Evolutionary conservation across 2,888 invertebrate species (phyloP).

Genomic region (Ceramica pisi): DNA sequence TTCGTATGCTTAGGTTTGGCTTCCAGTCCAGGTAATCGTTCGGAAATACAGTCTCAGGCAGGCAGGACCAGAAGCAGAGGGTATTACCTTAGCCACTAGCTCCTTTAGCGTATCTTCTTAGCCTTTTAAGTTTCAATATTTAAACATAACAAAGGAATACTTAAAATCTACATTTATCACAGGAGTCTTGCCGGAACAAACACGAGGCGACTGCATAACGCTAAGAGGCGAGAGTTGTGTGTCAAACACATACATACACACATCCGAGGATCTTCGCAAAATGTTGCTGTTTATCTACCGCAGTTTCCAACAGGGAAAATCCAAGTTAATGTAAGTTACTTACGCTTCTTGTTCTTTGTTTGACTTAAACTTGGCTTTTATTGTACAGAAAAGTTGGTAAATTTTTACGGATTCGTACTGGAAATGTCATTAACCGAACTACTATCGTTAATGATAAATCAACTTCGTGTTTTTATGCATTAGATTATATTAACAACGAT

Average conservation of each 20-base stretch:
- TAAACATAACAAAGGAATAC: not conserved
- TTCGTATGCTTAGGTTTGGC: too few species aligned
- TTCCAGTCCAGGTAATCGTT: too few species aligned
- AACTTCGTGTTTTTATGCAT: too few species aligned
- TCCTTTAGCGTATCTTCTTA: too few species aligned
- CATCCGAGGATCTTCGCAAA: conserved; percentile 37
- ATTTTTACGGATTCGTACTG: not conserved
- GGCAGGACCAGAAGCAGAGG: too few species aligned
- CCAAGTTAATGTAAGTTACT: not conserved
- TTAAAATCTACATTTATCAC: conserved; percentile 3
- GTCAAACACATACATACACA: conserved; percentile 47
- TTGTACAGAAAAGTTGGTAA: not conserved
- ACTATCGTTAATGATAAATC: too few species aligned
- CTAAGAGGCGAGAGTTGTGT: conserved; percentile 35
- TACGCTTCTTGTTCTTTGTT: not conserved
- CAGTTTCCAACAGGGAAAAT: conserved; percentile 26
- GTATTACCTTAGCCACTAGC: too few species aligned
- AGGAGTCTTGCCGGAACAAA: conserved; percentile 54
- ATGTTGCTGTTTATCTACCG: conserved; percentile 28
- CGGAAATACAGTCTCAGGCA: too few species aligned
- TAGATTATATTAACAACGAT: too few species aligned
- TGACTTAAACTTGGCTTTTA: not conserved
- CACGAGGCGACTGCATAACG: conserved; percentile 16
- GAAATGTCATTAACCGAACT: not conserved
- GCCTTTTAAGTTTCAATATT: too few species aligned